Evolutionary conservation across 2,113 vertebrate species (phyloP).

Genomic region (Drymodes brunneopygia): DNA sequence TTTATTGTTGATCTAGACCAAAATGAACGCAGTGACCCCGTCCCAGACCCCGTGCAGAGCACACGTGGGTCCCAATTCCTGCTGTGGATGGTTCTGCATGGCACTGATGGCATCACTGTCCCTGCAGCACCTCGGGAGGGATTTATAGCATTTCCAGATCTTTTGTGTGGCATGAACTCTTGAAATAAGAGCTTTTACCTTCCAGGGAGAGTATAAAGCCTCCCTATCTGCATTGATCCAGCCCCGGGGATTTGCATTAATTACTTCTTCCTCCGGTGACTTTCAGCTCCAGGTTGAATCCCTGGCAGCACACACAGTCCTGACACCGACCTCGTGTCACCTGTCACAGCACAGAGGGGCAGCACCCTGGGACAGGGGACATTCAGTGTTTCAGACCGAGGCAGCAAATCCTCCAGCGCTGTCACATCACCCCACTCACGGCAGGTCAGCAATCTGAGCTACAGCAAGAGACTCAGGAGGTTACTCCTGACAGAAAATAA

Average conservation of each 20-base stretch:
- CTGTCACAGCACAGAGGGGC: fast-evolving
- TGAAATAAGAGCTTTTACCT: neutral
- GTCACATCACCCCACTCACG: neutral
- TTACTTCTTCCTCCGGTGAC: neutral
- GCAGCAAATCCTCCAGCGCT: neutral
- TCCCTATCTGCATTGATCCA: neutral
- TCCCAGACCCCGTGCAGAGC: fast-evolving
- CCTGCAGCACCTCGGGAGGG: neutral
- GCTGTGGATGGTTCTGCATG: fast-evolving
- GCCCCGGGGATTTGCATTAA: slow-evolving; percentile 25
- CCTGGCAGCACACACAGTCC: neutral
- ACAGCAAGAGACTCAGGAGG: neutral
- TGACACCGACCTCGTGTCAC: fast-evolving
- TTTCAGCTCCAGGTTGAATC: neutral
- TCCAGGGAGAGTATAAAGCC: neutral
- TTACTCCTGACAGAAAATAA: neutral
- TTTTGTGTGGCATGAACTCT: neutral
- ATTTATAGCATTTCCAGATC: neutral
- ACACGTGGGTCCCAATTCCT: neutral
- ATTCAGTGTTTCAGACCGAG: fast-evolving
- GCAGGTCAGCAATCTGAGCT: neutral
- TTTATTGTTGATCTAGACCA: neutral
- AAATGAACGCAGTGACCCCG: fast-evolving
- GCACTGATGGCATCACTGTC: fast-evolving
- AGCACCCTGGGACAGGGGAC: neutral